Evolutionary conservation across 2,888 invertebrate genomes (phyloP), one percentile per base, ranked within the genome.

Genomic region (Spicauda simplicius): DNA sequence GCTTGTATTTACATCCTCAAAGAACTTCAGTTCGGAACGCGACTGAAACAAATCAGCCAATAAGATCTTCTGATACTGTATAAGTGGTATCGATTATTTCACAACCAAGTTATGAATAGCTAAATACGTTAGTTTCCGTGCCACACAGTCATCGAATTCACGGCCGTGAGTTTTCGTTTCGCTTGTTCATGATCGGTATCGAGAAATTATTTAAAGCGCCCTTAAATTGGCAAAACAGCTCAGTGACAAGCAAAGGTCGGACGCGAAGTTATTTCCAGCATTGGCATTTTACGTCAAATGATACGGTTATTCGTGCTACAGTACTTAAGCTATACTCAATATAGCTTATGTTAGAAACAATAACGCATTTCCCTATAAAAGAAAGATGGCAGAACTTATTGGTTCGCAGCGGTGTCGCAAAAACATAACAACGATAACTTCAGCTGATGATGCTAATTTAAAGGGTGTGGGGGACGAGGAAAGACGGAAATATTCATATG

Each of bases 131-230:
- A 12, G 45, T 12, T 45, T 57, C 19, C 57, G 41, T 57, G 57
- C 37, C 57, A 57, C 18, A 57, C 41, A 41, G 19, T 41, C 57
- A 57, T 57, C 41, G 57, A 10, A 57, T 41, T 57, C 57, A 57
- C 57, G 57, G 57, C 37, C 57, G 37, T 19, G 57, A 16, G 18
- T 56, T 56, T 30, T 16, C 25, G 56, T 41, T 57, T 37, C 10
- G 37, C 11, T 56, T 56, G 18, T 56, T 37, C 12, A 19, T 41
- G 41, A 57, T 41, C 57, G 14, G 57, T 41, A 20, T 57, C 20
- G 41, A 41, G 18, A 41, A 57, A 57, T 41, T 57, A 41, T 57
- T 57, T 19, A 57, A 41, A 57, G 41, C 57, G 19, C 19, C 19
- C 8, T 12, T 45, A n/a, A 45, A 14, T 11, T 56, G 18, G 56